Evolutionary conservation across 2,888 invertebrate genomes (phyloP), one percentile per base, ranked within the genome.

Genomic region (Torymus auratus): DNA sequence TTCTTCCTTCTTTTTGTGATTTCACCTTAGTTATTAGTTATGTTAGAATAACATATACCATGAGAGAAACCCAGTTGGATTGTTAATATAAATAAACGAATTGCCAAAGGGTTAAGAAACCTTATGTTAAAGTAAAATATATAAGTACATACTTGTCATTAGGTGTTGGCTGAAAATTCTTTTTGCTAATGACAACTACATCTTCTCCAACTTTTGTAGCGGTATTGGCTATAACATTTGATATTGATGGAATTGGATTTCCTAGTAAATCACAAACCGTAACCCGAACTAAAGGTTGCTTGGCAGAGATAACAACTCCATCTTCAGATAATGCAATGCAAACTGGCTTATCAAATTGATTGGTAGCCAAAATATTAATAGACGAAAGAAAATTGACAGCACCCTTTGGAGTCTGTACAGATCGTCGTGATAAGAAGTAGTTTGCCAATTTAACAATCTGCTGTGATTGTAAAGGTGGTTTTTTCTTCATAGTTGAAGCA

Each of bases 391-490:
- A 92, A 76, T 95, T 93, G 82, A 95, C 94, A 5, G 96, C 96
- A 53, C 98, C 97, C 88, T 96, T 96, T 0, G 96, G 93, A 3
- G 96, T 94, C 89, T 96, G 97, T 2, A 98, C 98, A 65, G 97
- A 96, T 84, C 96, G 95, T 62, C 99, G 94, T 65, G 96, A 96
- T 82, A 98, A 92, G 87, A 99, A 94, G 92, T 99, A 99, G 88
- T 96, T 96, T 0, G 96, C 95, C 87, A 99, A 95, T 92, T 99
- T 99, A 69, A 96, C 94, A 1, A 95, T 94, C 91, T 98, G 98
- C 41, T 94, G 95, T 85, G 94, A 93, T 10, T 93, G 94, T 78
- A 98, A 91, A 0, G 96, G 95, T 58, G 94, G 93, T 20, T 94
- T 92, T 86, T 94, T 94, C 78, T 94, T 94, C 41, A 93, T 91